A percentile compares a stretch with the other conserved stretches of the same genome.
phyloP scores from a whole-genome alignment of 2,113 vertebrate genomes.

The Vidua chalybeata region DNA sequence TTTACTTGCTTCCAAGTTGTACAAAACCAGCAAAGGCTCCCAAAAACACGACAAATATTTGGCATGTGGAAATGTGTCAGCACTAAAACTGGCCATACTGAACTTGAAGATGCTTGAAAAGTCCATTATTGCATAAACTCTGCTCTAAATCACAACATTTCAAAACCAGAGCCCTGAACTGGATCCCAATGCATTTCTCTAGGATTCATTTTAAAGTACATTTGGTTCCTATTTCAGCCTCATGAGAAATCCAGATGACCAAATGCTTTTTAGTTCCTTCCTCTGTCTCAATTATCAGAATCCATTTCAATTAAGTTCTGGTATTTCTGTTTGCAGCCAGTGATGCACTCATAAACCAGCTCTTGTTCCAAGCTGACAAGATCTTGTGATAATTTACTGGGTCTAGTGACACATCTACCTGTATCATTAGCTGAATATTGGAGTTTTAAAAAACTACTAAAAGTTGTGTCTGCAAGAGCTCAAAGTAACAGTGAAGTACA shows the following conservation, averaged over 20 bases:
- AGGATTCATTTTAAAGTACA: background rate
- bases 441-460: background rate
- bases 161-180: background rate
- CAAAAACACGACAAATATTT: slow-evolving; percentile 45
- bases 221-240: slow-evolving; percentile 27
- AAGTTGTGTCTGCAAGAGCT: background rate
- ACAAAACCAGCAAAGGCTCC: background rate
- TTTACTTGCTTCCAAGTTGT: background rate
- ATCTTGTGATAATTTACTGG: background rate
- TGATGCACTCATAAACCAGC: background rate
- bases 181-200: background rate
- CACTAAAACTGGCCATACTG: background rate
- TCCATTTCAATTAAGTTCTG: background rate
- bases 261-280: slow-evolving; percentile 42
- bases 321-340: background rate
- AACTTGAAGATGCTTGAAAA: background rate
- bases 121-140: background rate
- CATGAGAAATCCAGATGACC: slow-evolving; percentile 26
- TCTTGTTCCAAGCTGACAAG: background rate
- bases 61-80: background rate
- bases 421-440: background rate
- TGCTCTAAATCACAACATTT: slow-evolving; percentile 3
- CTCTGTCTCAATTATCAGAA: slow-evolving; percentile 30
- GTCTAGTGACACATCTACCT: background rate
- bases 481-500: background rate